Evolutionary conservation across 2,888 invertebrate species (phyloP), one percentile per base, ranked within the genome.

Genomic region (Rhagonycha lutea): DNA sequence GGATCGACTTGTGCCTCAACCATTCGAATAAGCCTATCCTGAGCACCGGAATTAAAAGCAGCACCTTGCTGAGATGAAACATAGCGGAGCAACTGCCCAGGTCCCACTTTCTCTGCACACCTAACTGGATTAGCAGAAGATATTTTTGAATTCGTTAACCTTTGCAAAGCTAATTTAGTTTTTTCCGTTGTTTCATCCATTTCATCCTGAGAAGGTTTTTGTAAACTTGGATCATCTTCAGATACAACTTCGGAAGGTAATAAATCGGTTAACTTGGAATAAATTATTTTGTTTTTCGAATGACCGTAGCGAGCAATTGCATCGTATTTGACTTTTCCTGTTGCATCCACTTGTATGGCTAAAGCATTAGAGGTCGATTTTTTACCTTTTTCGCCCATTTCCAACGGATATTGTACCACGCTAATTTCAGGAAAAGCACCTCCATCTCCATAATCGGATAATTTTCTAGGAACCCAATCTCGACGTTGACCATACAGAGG

Each of bases 371-470:
- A 94, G 5, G 93, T 93, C 26, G 93, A 92, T 84, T 94, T 92
- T 83, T 93, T 94, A 70, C 94, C 93, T 26, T 93, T 92, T 12
- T 92, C 91, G 0, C 98, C 98, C 96, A 99, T 96, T 9, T 94
- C 94, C 74, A 99, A 88, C 0, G 99, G 99, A 88, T 96, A 97
- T 85, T 99, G 99, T 0, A 98, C 98, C 23, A 98, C 95, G 84
- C 95, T 95, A 79, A 99, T 96, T 89, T 99, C 99, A 0, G 99
- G 99, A 87, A 97, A 99, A 0, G 99, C 97, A 26, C 99, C 99
- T 0, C 99, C 99, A 92, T 99, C 99, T 83, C 92, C 93, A 86
- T 89, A 94, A 83, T 94, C 93, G 0, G 92, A 95, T 69, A 93
- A 92, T 70, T 90, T 91, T 69, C 98, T 89, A 0, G 99, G 99